Evolutionary conservation across 1,140 invertebrate species (phyloP).

Genomic region (Megathymus violae): DNA sequence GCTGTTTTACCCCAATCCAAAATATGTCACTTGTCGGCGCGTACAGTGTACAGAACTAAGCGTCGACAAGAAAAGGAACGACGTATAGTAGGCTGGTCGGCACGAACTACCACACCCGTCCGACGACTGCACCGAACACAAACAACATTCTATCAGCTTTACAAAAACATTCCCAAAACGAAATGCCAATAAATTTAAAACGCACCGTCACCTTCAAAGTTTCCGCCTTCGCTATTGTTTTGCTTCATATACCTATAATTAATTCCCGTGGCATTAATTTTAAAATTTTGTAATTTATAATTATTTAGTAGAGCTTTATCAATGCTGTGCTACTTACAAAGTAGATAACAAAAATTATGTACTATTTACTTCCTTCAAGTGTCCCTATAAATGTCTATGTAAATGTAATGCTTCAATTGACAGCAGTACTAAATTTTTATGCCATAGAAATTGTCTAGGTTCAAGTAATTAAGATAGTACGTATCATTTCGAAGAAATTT

Average conservation of each 20-base stretch:
- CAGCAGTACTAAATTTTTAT: no score
- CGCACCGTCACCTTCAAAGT: slow-evolving; percentile 24
- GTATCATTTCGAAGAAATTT: no score
- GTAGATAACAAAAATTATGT: slow-evolving; percentile 16
- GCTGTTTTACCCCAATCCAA: slow-evolving; percentile 74
- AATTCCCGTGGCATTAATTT: neutral
- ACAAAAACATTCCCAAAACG: slow-evolving; percentile 47
- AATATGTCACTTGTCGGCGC: slow-evolving; percentile 75
- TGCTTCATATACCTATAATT: slow-evolving; percentile 26
- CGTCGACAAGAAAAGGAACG: slow-evolving; percentile 27
- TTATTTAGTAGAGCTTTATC: slow-evolving; percentile 25
- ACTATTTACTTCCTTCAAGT: no score
- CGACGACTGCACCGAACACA: slow-evolving; percentile 37
- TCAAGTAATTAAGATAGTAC: no score
- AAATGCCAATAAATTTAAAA: slow-evolving; percentile 31
- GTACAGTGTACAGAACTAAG: slow-evolving; percentile 27
- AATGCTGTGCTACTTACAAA: slow-evolving; percentile 1
- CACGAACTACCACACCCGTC: slow-evolving; percentile 35
- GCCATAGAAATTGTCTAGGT: no score
- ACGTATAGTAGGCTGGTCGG: slow-evolving; percentile 26
- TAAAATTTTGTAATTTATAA: slow-evolving; percentile 1
- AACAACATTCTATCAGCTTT: slow-evolving; percentile 32
- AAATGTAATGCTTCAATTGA: no score
- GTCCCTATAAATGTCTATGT: no score
- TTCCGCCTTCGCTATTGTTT: slow-evolving; percentile 39